A percentile compares a stretch with the other conserved stretches of the same genome.
Evolutionary conservation across 37 sponge, comb jelly and placozoan genomes (phyloP).

Genomic region (Tethya wilhelma): DNA sequence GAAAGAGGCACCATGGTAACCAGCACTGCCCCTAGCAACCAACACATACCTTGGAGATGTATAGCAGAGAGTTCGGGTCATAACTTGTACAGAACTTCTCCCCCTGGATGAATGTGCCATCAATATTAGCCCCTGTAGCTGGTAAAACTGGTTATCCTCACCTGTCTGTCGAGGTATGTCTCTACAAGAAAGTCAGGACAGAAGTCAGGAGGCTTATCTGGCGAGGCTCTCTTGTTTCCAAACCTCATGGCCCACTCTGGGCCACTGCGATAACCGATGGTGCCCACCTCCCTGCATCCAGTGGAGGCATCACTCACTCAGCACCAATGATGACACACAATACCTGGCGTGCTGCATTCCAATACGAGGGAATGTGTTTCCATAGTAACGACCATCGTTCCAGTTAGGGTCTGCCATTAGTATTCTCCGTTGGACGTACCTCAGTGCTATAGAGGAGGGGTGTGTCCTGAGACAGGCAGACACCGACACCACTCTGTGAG

Average conservation of each 20-base stretch:
- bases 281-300: conserved; percentile 68
- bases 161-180: conserved; percentile 70
- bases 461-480: conserved; percentile 64
- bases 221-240: conserved; percentile 32
- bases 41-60: conserved; percentile 73
- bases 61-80: conserved; percentile 82
- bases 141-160: background rate
- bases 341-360: conserved; percentile 86
- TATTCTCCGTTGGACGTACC: conserved; percentile 77
- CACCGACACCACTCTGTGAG: conserved; percentile 60
- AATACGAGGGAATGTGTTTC: conserved; percentile 56
- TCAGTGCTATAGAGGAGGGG: conserved; percentile 78
- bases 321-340: background rate
- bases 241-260: conserved; percentile 82
- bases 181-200: conserved; percentile 85
- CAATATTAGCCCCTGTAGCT: background rate
- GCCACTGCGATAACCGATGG: conserved; percentile 76
- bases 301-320: background rate
- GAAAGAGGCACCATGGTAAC: background rate
- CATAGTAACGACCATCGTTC: conserved; percentile 79
- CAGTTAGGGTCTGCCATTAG: conserved; percentile 87
- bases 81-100: conserved; percentile 70
- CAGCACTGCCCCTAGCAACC: background rate
- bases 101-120: conserved; percentile 21
- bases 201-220: conserved; percentile 56